Evolutionary conservation across 2,888 invertebrate genomes (phyloP), one percentile per base, ranked within the genome.

Genomic region (Pogonocherus hispidulus): DNA sequence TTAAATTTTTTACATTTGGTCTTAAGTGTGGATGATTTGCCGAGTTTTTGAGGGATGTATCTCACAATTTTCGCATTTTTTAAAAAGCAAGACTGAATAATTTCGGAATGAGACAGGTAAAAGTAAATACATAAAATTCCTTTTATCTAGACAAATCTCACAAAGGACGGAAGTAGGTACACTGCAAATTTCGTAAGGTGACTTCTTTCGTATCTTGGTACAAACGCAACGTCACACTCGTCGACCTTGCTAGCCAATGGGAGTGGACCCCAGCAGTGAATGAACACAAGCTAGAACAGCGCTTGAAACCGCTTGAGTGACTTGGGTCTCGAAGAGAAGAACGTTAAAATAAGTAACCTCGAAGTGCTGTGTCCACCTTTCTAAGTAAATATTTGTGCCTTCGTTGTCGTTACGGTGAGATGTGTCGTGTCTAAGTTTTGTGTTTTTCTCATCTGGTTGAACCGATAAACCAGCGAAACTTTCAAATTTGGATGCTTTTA

Each of bases 231-330:
- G 80, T 78, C 77, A 77, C 71, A 78, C 76, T 73, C 74, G 80
- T 75, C 77, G 80, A 75, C 81, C 81, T 81, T 80, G 79, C 70
- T 68, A 56, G 62, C 74, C 76, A 74, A 75, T 77, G 71, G 77
- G 75, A 79, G 72, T 73, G 74, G 22, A 55, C 55, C 55, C 35
- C 37, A 55, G 55, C 32, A 20, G 55, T 14, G 41, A 55, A 55
- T 41, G 55, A 55, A 55, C 37, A 55, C 55, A 20, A 20, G 16
- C 16, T 35, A 35, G 54, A 55, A 37, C 5, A 55, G 19, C 55
- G 55, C 27, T 20, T 5, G 20, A 54, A 37, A 41, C 37, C 11
- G 20, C 22, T 41, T 27, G 32, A 9, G 27, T 52, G 27, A 52
- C 32, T 54, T 41, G 55, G 20, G 27, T 55, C 20, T 41, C 4